Conservation (phyloP, 2,797 vertebrate species). For the Halcyon badia region DNA sequence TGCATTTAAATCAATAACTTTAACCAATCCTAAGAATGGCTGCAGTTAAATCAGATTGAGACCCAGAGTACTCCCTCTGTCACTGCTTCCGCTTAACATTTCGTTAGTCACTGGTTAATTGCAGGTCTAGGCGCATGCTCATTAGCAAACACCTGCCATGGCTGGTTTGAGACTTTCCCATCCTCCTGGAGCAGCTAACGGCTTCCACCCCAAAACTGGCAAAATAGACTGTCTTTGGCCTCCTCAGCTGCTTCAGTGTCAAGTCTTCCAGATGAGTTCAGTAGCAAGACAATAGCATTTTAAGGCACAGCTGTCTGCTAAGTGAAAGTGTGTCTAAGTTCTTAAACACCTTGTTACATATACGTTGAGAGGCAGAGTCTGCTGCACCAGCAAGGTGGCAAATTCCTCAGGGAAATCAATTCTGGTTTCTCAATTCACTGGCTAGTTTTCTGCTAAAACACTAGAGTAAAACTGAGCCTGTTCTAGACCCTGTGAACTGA, state of each 20-base stretch:
- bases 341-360: slow-evolving; percentile 49
- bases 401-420: slow-evolving; percentile 53
- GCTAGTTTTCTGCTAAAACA: slow-evolving; percentile 35
- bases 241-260: not conserved
- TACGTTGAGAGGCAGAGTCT: not conserved
- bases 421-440: slow-evolving; percentile 35
- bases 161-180: not conserved
- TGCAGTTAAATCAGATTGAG: not conserved
- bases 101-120: not conserved
- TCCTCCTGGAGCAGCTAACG: not conserved
- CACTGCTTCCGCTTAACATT: not conserved
- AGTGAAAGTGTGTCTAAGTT: slow-evolving; percentile 58
- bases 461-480: not conserved
- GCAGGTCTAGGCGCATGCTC: not conserved
- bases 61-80: not conserved
- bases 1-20: not conserved
- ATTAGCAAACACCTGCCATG: not conserved
- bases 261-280: not conserved
- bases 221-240: not conserved
- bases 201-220: not conserved
- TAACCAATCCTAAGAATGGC: not conserved
- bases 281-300: slow-evolving; percentile 5
- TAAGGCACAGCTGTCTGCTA: slow-evolving; percentile 51
- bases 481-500: not conserved
- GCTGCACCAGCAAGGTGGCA: slow-evolving; percentile 48